Conservation (phyloP, 2,888 invertebrate genomes). For the Dendrolimus pini region DNA sequence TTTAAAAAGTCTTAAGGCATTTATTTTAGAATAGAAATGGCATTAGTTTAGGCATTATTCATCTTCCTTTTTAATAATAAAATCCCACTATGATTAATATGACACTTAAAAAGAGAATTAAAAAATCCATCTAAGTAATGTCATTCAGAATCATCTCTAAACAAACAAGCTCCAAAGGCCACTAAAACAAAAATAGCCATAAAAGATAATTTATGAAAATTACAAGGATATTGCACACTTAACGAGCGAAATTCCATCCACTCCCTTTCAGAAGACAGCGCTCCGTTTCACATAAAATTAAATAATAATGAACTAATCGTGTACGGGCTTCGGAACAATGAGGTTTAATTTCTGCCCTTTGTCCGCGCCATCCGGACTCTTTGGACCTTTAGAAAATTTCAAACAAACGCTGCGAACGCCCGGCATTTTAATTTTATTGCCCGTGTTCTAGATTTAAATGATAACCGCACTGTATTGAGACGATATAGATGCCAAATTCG, state of each 20-base stretch:
- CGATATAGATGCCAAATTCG: slow-evolving; percentile 27
- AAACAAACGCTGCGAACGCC: slow-evolving; percentile 56
- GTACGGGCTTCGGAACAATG: slow-evolving; percentile 55
- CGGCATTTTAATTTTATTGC: slow-evolving; percentile 58
- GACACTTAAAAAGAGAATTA: too few species aligned
- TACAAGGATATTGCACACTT: neutral
- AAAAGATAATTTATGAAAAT: neutral
- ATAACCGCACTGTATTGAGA: slow-evolving; percentile 50
- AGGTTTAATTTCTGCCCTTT: slow-evolving; percentile 69
- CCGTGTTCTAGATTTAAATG: slow-evolving; percentile 64
- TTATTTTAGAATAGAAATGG: too few species aligned
- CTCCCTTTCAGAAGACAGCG: slow-evolving; percentile 11
- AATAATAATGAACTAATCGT: slow-evolving; percentile 70
- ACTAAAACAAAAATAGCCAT: neutral
- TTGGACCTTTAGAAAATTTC: slow-evolving; percentile 54
- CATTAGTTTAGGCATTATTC: too few species aligned
- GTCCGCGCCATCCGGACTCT: slow-evolving; percentile 42
- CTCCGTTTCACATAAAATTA: slow-evolving; percentile 57
- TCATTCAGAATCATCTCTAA: neutral
- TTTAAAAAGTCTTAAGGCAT: too few species aligned
- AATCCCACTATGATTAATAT: too few species aligned
- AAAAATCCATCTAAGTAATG: too few species aligned
- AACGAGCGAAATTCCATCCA: neutral
- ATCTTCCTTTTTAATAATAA: too few species aligned
- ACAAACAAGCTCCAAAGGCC: neutral